Percentiles rank a stretch among this genome's conserved stretches.
Evolutionary conservation across 2,888 invertebrate species (phyloP).

Genomic region (Serrognathus titanus): DNA sequence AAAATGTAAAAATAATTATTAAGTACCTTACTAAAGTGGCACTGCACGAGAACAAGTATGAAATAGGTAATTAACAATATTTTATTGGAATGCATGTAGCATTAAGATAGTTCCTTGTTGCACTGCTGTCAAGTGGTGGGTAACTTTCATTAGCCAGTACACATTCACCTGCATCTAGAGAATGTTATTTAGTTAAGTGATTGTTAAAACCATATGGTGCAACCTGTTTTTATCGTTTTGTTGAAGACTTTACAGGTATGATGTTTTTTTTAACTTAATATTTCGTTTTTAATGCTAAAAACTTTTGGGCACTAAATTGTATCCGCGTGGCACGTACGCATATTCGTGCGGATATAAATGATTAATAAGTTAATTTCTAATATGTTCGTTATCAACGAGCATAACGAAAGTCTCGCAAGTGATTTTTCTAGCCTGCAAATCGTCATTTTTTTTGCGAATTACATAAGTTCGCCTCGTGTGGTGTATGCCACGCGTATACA

Average conservation of each 20-base stretch:
- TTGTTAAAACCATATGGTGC: conserved; percentile 20
- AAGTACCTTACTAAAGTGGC: conserved; percentile 9
- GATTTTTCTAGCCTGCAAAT: too few species aligned
- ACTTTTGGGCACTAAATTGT: too few species aligned
- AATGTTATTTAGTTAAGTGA: conserved; percentile 29
- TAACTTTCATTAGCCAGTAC: conserved; percentile 42
- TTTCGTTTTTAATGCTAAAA: too few species aligned
- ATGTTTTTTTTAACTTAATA: not conserved
- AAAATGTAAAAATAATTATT: conserved; percentile 10
- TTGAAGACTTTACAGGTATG: conserved; percentile 18
- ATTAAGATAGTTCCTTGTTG: conserved; percentile 26
- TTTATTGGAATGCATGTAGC: conserved; percentile 23
- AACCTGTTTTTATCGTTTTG: conserved; percentile 13
- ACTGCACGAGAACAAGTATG: not conserved
- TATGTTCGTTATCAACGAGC: too few species aligned
- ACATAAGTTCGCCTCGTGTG: conserved; percentile 9
- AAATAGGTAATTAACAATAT: conserved; percentile 2
- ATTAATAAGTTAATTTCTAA: too few species aligned
- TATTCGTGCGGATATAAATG: too few species aligned
- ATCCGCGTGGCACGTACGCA: too few species aligned
- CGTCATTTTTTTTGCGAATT: not conserved
- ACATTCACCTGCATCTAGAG: conserved; percentile 43
- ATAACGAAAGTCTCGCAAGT: too few species aligned
- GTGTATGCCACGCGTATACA: conserved; percentile 32
- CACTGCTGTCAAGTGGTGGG: conserved; percentile 33